Percentiles rank a stretch among this genome's conserved stretches.
These are phyloP conservation scores for Hemicrepidius hirtus DNA, from an alignment of 2,888 invertebrate genomes.

Conservation along the genomic window DNA sequence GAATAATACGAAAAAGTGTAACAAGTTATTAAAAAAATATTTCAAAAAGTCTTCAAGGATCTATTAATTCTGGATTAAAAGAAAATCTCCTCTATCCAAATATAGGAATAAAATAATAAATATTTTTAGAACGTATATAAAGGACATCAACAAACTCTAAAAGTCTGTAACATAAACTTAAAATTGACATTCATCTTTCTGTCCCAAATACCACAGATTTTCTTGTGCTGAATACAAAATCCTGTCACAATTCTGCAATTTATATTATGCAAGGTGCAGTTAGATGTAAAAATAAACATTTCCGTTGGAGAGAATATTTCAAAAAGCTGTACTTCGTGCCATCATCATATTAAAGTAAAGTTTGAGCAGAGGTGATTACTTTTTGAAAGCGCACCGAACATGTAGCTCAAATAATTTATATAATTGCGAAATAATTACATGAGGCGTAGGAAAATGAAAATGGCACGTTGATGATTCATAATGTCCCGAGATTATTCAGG, in stretches of 20 bases:
- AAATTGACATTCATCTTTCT: neutral
- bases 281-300: slow-evolving; percentile 6
- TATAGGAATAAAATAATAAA: too few relatives aligned
- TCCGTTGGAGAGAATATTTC: neutral
- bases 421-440: slow-evolving; percentile 49
- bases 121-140: too few relatives aligned
- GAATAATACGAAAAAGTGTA: too few relatives aligned
- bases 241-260: slow-evolving; percentile 16
- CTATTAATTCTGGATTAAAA: too few relatives aligned
- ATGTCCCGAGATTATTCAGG: slow-evolving; percentile 44
- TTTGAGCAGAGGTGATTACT: slow-evolving; percentile 7
- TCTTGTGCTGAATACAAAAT: neutral
- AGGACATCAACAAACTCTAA: too few relatives aligned
- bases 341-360: slow-evolving; percentile 1
- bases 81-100: too few relatives aligned
- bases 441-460: slow-evolving; percentile 46
- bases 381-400: slow-evolving; percentile 28
- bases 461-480: slow-evolving; percentile 50
- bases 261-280: slow-evolving; percentile 17
- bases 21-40: too few relatives aligned
- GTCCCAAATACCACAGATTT: neutral
- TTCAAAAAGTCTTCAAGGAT: too few relatives aligned
- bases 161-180: too few relatives aligned
- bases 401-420: slow-evolving; percentile 42
- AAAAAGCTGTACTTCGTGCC: neutral